A percentile compares a stretch with the other conserved stretches of the same genome.
Evolutionary conservation across 2,113 vertebrate species (phyloP).

Genomic region (Tichodroma muraria): DNA sequence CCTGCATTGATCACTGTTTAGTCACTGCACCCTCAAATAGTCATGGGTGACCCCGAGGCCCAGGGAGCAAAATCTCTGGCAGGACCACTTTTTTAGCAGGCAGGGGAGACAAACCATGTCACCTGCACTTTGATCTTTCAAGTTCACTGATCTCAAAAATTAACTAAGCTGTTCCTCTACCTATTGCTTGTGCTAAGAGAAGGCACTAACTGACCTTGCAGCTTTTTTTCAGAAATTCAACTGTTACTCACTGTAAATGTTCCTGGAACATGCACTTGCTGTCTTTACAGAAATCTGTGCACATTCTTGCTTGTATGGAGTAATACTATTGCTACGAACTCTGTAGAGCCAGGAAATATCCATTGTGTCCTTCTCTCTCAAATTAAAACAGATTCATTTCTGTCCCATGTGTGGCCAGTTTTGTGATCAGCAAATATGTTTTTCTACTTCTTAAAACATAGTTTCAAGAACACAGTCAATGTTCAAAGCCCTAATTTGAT

Average conservation of each 20-base stretch:
- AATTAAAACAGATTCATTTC: not conserved
- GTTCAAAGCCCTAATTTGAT: not conserved
- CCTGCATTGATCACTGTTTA: not conserved
- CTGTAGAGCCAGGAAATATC: not conserved
- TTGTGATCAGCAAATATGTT: not conserved
- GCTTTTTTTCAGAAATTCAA: not conserved
- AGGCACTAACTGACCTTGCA: not conserved
- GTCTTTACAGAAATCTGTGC: not conserved
- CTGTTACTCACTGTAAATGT: not conserved
- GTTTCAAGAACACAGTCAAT: not conserved
- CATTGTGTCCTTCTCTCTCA: not conserved
- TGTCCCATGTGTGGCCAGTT: not conserved
- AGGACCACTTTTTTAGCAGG: not conserved
- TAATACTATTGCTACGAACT: accelerated
- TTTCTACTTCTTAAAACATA: not conserved
- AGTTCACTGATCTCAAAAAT: not conserved
- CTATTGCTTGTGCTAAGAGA: not conserved
- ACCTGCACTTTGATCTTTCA: not conserved
- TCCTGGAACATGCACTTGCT: not conserved
- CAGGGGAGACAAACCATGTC: not conserved
- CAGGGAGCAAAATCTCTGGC: not conserved
- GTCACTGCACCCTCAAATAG: not conserved
- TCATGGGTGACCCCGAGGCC: not conserved
- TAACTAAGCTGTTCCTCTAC: not conserved
- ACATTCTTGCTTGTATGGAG: not conserved